phyloP scores from a whole-genome alignment of 2,888 invertebrate genomes.

The Xylocampa areola region DNA sequence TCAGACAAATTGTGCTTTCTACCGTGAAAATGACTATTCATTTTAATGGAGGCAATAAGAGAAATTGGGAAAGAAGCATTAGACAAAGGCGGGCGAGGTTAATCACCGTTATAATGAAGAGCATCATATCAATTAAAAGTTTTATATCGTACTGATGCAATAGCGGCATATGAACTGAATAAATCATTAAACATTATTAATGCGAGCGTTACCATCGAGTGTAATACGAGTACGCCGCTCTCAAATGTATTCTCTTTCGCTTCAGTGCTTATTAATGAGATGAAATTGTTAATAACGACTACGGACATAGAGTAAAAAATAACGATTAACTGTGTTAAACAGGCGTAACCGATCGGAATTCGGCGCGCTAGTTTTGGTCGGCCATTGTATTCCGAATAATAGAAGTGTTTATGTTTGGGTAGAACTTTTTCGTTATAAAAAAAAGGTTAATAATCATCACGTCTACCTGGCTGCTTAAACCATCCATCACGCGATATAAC shows the following conservation, averaged over 20 bases:
- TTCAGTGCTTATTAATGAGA: slow-evolving; percentile 85
- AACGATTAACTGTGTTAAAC: slow-evolving; percentile 87
- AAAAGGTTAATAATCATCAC: slow-evolving; percentile 73
- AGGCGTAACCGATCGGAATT: slow-evolving; percentile 87
- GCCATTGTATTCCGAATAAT: slow-evolving; percentile 83
- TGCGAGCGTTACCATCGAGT: slow-evolving; percentile 71
- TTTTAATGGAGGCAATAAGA: slow-evolving; percentile 44
- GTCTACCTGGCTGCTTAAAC: slow-evolving; percentile 80
- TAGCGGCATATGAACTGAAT: slow-evolving; percentile 71
- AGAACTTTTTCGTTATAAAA: slow-evolving; percentile 73
- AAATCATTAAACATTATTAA: slow-evolving; percentile 80
- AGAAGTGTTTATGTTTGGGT: slow-evolving; percentile 86
- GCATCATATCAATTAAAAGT: slow-evolving; percentile 58
- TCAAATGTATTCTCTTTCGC: slow-evolving; percentile 80
- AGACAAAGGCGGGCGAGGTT: slow-evolving; percentile 49
- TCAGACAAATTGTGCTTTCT: slow-evolving; percentile 34
- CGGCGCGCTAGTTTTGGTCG: slow-evolving; percentile 78
- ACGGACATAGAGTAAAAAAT: slow-evolving; percentile 81
- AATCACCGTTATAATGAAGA: slow-evolving; percentile 54
- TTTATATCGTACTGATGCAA: slow-evolving; percentile 56
- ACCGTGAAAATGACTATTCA: slow-evolving; percentile 39
- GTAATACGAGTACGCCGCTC: slow-evolving; percentile 71
- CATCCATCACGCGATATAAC: slow-evolving; percentile 86
- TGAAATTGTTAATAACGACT: slow-evolving; percentile 84
- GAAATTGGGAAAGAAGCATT: slow-evolving; percentile 43